A percentile compares a stretch with the other conserved stretches of the same genome.
Evolutionary conservation across 1,140 invertebrate species (phyloP).

Genomic region (Heliothis virescens): DNA sequence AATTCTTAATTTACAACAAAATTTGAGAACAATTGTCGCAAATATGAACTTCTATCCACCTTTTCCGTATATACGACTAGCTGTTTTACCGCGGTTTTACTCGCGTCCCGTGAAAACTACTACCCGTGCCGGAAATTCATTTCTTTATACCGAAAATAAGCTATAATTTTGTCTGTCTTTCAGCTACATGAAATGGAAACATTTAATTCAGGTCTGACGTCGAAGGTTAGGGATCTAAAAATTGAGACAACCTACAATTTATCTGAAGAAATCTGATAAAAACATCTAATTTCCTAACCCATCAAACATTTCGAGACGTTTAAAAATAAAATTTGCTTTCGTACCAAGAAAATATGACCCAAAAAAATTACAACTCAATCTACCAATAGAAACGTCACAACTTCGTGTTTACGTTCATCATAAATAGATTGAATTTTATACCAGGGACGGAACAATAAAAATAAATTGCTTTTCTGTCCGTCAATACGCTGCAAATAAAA

Average conservation of each 20-base stretch:
- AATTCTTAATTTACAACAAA: too few species aligned
- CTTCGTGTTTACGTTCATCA: constrained; percentile 69
- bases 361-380: constrained; percentile 9
- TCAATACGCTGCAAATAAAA: constrained; percentile 82
- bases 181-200: too few species aligned
- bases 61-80: too few species aligned
- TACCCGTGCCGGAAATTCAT: too few species aligned
- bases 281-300: background rate
- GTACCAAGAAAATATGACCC: constrained; percentile 3
- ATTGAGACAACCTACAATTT: background rate
- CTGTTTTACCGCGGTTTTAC: too few species aligned
- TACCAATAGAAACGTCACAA: constrained; percentile 50
- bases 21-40: too few species aligned
- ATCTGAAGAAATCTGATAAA: background rate
- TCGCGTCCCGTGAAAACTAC: too few species aligned
- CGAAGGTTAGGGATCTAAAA: too few species aligned
- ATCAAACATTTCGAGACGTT: background rate
- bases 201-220: too few species aligned
- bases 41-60: too few species aligned
- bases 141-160: too few species aligned
- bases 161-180: too few species aligned
- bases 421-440: constrained; percentile 83
- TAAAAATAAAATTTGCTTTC: background rate
- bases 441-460: constrained; percentile 79
- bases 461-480: constrained; percentile 78